phyloP scores from a whole-genome alignment of 2,888 invertebrate species.

The Gymnosoma rotundatum region DNA sequence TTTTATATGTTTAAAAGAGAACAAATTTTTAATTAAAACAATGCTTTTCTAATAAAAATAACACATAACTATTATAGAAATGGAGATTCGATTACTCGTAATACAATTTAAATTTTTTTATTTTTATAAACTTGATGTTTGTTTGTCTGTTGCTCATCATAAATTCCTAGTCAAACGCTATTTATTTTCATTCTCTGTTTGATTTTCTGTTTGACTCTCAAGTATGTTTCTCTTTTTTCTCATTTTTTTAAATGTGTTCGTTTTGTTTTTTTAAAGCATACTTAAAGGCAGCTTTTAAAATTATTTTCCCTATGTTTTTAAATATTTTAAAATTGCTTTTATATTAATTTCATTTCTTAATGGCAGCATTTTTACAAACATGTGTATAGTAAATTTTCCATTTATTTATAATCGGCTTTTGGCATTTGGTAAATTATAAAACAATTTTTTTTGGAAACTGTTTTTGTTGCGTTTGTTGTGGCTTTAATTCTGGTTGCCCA shows the following conservation, averaged over 20 bases:
- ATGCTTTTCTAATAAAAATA: too few relatives aligned
- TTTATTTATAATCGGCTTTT: conserved; percentile 38
- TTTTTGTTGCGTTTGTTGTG: conserved; percentile 11
- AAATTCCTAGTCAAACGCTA: not conserved
- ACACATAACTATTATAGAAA: too few relatives aligned
- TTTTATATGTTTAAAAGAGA: too few relatives aligned
- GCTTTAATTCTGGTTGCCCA: conserved; percentile 15
- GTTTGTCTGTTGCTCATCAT: too few relatives aligned
- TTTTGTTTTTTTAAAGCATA: not conserved
- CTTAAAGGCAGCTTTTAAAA: not conserved
- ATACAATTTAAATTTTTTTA: too few relatives aligned
- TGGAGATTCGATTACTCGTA: too few relatives aligned
- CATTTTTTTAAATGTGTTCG: not conserved
- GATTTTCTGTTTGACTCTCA: not conserved
- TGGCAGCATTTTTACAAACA: not conserved
- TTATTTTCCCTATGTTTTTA: not conserved
- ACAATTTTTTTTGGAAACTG: not conserved
- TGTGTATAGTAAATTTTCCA: conserved; percentile 9
- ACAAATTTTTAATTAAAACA: too few relatives aligned
- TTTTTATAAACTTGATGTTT: too few relatives aligned
- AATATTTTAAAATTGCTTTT: conserved; percentile 1
- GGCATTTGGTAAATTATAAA: conserved; percentile 12
- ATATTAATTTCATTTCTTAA: not conserved
- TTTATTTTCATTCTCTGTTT: not conserved
- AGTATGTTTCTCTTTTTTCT: not conserved